phyloP scores from a whole-genome alignment of 35 echinoderm and acorn worm genomes.

The Ptychodera flava region DNA sequence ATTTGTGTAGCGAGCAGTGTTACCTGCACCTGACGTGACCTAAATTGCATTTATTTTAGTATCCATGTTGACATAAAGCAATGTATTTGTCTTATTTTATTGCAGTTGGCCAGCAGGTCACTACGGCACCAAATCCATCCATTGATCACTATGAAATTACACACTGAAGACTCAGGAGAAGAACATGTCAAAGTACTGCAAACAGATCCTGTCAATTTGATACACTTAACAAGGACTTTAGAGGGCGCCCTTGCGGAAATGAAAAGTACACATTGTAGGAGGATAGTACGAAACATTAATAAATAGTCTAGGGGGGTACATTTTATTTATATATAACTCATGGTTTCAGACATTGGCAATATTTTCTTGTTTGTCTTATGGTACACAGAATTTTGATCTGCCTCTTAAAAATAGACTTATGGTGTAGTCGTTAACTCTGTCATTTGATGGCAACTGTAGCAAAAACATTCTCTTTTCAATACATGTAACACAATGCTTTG shows the following conservation, averaged over 20 bases:
- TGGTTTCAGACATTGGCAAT: background rate
- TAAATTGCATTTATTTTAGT: too few relatives aligned
- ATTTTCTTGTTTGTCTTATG: background rate
- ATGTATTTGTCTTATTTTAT: background rate
- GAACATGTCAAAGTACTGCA: slow-evolving; percentile 51
- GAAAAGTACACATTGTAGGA: slow-evolving; percentile 82
- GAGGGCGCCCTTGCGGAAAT: slow-evolving; percentile 86
- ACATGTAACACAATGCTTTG: too few relatives aligned
- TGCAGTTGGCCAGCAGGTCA: slow-evolving; percentile 86
- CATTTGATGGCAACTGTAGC: too few relatives aligned
- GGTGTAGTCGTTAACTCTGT: too few relatives aligned
- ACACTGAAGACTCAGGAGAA: slow-evolving; percentile 73
- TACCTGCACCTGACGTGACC: too few relatives aligned
- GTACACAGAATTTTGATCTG: background rate
- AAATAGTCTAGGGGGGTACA: slow-evolving; percentile 31
- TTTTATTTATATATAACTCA: background rate
- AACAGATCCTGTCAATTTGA: slow-evolving; percentile 92
- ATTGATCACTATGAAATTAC: slow-evolving; percentile 69
- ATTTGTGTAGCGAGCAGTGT: too few relatives aligned
- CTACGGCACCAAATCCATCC: slow-evolving; percentile 81
- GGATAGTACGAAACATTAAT: slow-evolving; percentile 97
- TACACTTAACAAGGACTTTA: slow-evolving; percentile 81
- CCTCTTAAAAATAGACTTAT: too few relatives aligned
- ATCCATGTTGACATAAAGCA: too few relatives aligned
- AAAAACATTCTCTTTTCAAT: too few relatives aligned